Evolutionary conservation across 2,797 vertebrate genomes (phyloP).

Genomic region (Epinephelus malabaricus): DNA sequence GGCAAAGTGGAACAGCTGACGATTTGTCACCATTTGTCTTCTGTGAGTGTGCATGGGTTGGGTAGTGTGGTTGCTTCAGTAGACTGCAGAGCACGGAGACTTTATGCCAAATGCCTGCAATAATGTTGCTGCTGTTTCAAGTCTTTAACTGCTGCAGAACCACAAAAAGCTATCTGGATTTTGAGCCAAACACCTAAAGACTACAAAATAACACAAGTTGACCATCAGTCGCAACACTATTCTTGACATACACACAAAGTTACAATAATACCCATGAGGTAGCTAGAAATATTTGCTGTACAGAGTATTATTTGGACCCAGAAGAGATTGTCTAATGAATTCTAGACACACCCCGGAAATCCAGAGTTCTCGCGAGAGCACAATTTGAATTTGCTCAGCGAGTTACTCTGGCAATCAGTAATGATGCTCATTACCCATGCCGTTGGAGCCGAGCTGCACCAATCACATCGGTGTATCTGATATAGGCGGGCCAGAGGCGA

Average conservation of each 20-base stretch:
- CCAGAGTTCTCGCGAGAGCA: too few relatives aligned
- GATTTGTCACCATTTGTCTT: conserved; percentile 18
- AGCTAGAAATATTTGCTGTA: not conserved
- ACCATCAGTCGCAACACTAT: not conserved
- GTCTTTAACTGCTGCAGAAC: not conserved
- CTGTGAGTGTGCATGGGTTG: not conserved
- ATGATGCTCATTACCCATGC: too few relatives aligned
- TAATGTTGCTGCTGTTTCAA: not conserved
- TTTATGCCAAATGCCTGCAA: not conserved
- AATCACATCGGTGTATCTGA: too few relatives aligned
- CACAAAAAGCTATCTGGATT: not conserved
- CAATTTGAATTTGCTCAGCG: too few relatives aligned
- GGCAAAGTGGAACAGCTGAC: not conserved
- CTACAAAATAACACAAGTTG: not conserved
- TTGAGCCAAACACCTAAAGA: not conserved
- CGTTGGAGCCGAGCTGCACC: too few relatives aligned
- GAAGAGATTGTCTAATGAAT: not conserved
- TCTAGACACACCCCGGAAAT: accelerated
- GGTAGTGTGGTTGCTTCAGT: not conserved
- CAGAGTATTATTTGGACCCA: not conserved
- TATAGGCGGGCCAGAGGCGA: too few relatives aligned
- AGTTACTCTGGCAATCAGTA: too few relatives aligned
- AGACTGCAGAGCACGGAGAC: not conserved
- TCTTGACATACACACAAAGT: not conserved
- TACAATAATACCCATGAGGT: not conserved